Conservation (phyloP, 2,113 vertebrate genomes). For the Monarcha castaneiventris region DNA sequence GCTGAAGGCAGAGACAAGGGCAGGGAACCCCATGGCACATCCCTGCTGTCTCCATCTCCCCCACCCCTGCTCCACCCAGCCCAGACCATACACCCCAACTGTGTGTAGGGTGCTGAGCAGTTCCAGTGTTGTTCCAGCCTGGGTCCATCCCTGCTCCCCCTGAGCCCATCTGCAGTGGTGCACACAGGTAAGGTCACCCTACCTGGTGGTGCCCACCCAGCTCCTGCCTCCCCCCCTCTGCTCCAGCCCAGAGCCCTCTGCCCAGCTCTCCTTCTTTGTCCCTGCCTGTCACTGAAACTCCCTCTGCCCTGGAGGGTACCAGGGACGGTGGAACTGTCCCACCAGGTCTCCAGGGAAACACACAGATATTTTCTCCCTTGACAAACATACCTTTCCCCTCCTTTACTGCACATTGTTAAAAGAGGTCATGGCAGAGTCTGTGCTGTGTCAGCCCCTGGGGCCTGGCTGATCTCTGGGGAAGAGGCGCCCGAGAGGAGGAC, state of each 20-base stretch:
- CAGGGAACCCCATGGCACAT: rapidly evolving
- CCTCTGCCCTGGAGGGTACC: background rate
- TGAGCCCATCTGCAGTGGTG: background rate
- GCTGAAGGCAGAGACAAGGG: background rate
- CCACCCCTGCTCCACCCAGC: background rate
- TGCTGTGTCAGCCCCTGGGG: background rate
- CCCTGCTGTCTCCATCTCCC: background rate
- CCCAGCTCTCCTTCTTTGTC: background rate
- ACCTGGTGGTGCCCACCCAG: background rate
- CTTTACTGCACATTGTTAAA: background rate
- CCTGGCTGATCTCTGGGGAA: background rate
- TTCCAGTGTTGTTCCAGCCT: background rate
- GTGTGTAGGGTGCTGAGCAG: background rate
- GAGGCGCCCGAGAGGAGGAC: background rate
- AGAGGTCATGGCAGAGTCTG: background rate
- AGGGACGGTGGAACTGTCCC: background rate
- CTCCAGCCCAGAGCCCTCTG: background rate
- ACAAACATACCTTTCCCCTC: background rate
- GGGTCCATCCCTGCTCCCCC: background rate
- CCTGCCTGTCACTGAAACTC: background rate
- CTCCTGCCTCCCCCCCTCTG: rapidly evolving
- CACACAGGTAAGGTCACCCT: background rate
- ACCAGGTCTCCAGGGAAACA: background rate
- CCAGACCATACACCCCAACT: background rate
- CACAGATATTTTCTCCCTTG: background rate